phyloP scores from a whole-genome alignment of 2,113 vertebrate genomes.

The Eptesicus fuscus region DNA sequence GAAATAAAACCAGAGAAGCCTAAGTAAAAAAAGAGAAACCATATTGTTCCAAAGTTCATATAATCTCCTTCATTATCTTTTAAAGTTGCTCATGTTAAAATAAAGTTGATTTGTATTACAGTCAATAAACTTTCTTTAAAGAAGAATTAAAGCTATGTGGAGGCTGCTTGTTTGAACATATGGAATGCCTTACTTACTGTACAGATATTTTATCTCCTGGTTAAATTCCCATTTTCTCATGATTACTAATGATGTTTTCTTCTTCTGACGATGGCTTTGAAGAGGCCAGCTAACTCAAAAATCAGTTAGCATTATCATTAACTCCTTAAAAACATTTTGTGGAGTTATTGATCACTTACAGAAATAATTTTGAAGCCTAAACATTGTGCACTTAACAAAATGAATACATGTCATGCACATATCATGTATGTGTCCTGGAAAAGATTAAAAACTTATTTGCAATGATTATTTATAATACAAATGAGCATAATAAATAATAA shows the following conservation, averaged over 20 bases:
- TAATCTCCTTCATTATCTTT: slow-evolving; percentile 60
- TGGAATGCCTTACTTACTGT: not conserved
- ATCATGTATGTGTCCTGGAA: not conserved
- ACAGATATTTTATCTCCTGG: slow-evolving; percentile 13
- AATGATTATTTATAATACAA: not conserved
- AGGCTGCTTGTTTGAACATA: not conserved
- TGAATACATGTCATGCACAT: not conserved
- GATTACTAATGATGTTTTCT: not conserved
- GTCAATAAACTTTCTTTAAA: slow-evolving; percentile 5
- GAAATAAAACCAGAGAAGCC: slow-evolving; percentile 67
- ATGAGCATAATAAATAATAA: not conserved
- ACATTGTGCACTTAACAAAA: not conserved
- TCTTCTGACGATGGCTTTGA: not conserved
- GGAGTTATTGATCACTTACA: not conserved
- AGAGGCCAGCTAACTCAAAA: slow-evolving; percentile 5
- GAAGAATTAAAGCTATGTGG: not conserved
- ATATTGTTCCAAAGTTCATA: slow-evolving; percentile 62
- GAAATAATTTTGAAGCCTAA: not conserved
- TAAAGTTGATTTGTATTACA: slow-evolving; percentile 42
- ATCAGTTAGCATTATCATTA: not conserved
- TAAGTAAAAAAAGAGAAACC: slow-evolving; percentile 49
- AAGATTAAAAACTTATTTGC: not conserved
- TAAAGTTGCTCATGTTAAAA: slow-evolving; percentile 72
- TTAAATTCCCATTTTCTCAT: slow-evolving; percentile 1
- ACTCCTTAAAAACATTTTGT: not conserved